Evolutionary conservation across 2,888 invertebrate species (phyloP).

Genomic region (Saturnia japonica): DNA sequence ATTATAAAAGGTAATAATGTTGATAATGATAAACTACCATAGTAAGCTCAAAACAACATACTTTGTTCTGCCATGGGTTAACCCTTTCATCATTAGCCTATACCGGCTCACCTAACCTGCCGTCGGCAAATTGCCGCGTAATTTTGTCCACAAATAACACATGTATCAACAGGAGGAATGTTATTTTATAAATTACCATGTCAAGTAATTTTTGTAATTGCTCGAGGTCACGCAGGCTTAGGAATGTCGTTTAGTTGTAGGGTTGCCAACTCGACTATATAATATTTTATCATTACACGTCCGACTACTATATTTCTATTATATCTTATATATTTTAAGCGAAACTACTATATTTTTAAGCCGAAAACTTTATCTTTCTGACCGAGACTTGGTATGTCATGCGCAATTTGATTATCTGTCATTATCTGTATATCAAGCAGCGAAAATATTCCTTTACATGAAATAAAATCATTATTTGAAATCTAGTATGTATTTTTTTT

Average conservation of each 20-base stretch:
- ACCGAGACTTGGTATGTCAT: no score
- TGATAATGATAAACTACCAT: background rate
- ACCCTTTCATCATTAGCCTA: conserved; percentile 29
- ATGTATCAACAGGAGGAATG: conserved; percentile 66
- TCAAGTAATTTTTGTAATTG: conserved; percentile 60
- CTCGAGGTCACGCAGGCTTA: conserved; percentile 57
- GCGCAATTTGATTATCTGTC: no score
- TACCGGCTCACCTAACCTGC: conserved; percentile 26
- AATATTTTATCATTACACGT: no score
- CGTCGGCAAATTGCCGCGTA: conserved; percentile 57
- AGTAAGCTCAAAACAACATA: background rate
- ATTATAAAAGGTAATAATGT: background rate
- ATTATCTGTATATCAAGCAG: no score
- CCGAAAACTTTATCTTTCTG: no score
- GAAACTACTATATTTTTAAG: no score
- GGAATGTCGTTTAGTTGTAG: conserved; percentile 62
- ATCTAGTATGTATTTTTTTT: no score
- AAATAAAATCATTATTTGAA: no score
- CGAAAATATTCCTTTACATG: no score
- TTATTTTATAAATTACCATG: conserved; percentile 68
- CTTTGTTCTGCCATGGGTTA: conserved; percentile 1
- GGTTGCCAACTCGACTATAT: no score
- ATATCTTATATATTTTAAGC: no score
- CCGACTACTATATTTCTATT: no score
- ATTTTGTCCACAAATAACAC: conserved; percentile 66